These are phyloP conservation scores for Apeltes quadracus DNA, from an alignment of 2,113 vertebrate genomes.

Conservation along the genomic window DNA sequence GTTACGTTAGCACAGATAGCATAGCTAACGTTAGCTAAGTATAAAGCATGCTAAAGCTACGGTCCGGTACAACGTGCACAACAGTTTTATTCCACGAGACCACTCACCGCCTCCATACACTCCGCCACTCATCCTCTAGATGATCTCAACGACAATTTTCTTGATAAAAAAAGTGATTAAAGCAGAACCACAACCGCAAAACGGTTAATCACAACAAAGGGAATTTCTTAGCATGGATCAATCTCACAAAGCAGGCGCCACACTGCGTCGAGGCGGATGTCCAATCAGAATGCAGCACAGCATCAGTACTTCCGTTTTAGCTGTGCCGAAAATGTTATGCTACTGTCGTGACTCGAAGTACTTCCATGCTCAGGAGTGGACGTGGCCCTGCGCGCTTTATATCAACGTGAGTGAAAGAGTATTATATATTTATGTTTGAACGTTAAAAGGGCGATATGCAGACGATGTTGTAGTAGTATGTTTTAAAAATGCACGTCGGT, in stretches of 20 bases:
- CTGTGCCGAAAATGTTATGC: background rate
- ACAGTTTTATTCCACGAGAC: slow-evolving; percentile 30
- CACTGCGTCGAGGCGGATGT: slow-evolving; percentile 1
- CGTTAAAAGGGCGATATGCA: rapidly evolving
- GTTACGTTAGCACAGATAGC: slow-evolving; percentile 45
- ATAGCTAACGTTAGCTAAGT: slow-evolving; percentile 14
- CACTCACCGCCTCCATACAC: slow-evolving; percentile 85
- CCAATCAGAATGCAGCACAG: slow-evolving; percentile 61
- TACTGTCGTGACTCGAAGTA: background rate
- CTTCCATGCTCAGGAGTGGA: slow-evolving; percentile 45
- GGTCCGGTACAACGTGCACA: slow-evolving; percentile 60
- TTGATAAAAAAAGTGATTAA: slow-evolving; percentile 5
- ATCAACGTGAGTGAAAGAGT: slow-evolving; percentile 60
- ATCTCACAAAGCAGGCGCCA: slow-evolving; percentile 58
- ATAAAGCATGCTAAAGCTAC: slow-evolving; percentile 46
- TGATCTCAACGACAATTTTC: slow-evolving; percentile 9
- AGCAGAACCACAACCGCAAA: slow-evolving; percentile 28
- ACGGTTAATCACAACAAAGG: slow-evolving; percentile 76
- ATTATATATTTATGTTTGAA: background rate
- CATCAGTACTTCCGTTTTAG: slow-evolving; percentile 29
- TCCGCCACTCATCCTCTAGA: slow-evolving; percentile 81
- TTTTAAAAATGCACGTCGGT: rapidly evolving
- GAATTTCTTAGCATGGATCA: slow-evolving; percentile 50
- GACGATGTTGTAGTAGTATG: rapidly evolving
- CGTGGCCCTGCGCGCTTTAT: slow-evolving; percentile 47